phyloP scores from a whole-genome alignment of 2,797 vertebrate genomes.

The Meriones psammophilus region DNA sequence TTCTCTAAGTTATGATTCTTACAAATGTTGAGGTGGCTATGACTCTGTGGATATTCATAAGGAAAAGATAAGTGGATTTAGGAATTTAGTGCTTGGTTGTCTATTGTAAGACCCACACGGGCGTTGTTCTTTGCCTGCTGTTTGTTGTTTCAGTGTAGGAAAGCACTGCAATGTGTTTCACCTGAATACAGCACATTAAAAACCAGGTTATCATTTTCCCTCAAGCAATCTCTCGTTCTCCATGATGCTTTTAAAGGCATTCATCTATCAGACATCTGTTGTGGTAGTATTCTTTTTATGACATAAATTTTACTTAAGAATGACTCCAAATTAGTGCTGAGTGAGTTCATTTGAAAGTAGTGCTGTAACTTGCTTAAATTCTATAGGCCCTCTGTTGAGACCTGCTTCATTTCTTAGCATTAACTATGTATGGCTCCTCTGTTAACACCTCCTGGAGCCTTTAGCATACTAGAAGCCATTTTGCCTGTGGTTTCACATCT shows the following conservation, averaged over 20 bases:
- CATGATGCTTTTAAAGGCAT: not conserved
- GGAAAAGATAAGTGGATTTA: constrained; percentile 42
- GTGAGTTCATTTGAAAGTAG: not conserved
- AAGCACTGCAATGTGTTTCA: not conserved
- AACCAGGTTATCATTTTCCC: not conserved
- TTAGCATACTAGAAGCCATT: too few relatives aligned
- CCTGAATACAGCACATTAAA: not conserved
- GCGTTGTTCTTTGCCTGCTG: not conserved
- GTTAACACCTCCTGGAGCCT: too few relatives aligned
- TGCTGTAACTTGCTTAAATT: too few relatives aligned
- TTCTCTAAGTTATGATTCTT: not conserved
- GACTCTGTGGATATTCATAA: not conserved
- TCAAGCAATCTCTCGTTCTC: constrained; percentile 8
- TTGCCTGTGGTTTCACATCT: too few relatives aligned
- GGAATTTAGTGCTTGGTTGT: not conserved
- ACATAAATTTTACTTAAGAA: constrained; percentile 38
- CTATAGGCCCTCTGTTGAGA: too few relatives aligned
- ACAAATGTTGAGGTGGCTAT: not conserved
- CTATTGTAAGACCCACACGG: not conserved
- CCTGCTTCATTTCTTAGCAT: too few relatives aligned
- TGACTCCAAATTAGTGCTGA: not conserved
- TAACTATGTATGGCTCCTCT: too few relatives aligned
- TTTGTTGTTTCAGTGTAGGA: not conserved
- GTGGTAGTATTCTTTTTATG: not conserved
- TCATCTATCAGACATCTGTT: not conserved